Conservation (phyloP, 2,888 invertebrate species). For the Acrobasis suavella region DNA sequence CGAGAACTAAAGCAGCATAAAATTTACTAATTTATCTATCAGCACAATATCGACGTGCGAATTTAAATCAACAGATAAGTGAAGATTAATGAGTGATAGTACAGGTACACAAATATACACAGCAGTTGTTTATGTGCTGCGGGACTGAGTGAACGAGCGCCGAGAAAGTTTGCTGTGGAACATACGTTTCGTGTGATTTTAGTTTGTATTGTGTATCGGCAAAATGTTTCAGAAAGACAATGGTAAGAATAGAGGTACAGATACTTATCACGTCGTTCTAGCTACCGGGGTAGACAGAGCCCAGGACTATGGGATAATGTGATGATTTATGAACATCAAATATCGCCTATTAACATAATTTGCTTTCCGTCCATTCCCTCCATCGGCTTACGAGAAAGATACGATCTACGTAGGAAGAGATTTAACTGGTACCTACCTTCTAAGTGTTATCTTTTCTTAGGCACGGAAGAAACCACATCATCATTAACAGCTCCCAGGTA, state of each 20-base stretch:
- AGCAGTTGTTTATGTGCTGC: not conserved
- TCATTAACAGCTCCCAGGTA: too few relatives aligned
- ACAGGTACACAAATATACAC: not conserved
- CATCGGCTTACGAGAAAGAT: too few relatives aligned
- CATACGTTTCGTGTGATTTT: slow-evolving; percentile 6
- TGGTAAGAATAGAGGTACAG: not conserved
- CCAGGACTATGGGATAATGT: too few relatives aligned
- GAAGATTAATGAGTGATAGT: not conserved
- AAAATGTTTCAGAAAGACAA: slow-evolving; percentile 11
- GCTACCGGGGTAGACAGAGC: too few relatives aligned
- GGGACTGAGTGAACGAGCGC: not conserved
- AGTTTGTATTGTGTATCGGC: not conserved
- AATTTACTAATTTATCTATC: not conserved
- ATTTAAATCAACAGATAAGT: slow-evolving; percentile 11
- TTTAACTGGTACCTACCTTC: too few relatives aligned
- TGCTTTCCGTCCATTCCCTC: too few relatives aligned
- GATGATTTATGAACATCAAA: too few relatives aligned
- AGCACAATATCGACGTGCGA: not conserved
- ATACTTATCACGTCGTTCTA: too few relatives aligned
- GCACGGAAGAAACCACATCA: too few relatives aligned
- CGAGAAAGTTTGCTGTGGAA: not conserved
- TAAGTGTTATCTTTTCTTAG: too few relatives aligned
- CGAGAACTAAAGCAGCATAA: not conserved
- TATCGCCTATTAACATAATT: too few relatives aligned
- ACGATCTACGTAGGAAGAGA: too few relatives aligned